These are phyloP conservation scores for Nothobranchius furzeri DNA, from an alignment of 2,113 vertebrate species.

Conservation along the genomic window DNA sequence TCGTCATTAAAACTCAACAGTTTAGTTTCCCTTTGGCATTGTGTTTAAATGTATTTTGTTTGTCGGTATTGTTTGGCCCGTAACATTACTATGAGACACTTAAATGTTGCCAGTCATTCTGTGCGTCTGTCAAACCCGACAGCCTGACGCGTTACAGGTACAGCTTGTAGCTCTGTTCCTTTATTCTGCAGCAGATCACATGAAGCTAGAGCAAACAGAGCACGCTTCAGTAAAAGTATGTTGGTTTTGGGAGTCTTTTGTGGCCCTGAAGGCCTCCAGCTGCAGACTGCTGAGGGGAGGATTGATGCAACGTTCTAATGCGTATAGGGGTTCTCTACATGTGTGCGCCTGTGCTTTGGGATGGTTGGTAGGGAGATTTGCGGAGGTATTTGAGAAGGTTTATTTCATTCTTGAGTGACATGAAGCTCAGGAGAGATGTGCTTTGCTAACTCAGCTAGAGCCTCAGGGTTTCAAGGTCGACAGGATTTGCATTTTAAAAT, in stretches of 20 bases:
- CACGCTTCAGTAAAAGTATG: not conserved
- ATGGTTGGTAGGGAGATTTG: constrained; percentile 24
- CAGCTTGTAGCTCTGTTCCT: too few species aligned
- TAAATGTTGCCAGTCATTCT: too few species aligned
- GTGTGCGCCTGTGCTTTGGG: constrained; percentile 6
- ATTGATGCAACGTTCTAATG: constrained; percentile 27
- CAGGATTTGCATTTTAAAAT: constrained; percentile 61
- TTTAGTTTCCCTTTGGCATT: too few species aligned
- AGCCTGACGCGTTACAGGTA: too few species aligned
- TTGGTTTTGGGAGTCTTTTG: constrained; percentile 5
- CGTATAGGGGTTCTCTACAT: not conserved
- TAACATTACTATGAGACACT: too few species aligned
- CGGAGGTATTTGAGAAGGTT: constrained; percentile 23
- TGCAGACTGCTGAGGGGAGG: constrained; percentile 6
- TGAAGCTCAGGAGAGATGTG: constrained; percentile 52
- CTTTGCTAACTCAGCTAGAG: constrained; percentile 30
- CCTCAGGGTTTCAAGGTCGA: constrained; percentile 64
- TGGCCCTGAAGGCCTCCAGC: not conserved
- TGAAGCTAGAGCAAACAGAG: not conserved
- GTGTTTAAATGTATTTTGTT: too few species aligned
- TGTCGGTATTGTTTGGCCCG: too few species aligned
- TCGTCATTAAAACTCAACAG: too few species aligned
- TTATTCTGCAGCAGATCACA: too few species aligned
- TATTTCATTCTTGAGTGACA: constrained; percentile 63
- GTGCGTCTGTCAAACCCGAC: too few species aligned